Evolutionary conservation across 1,140 invertebrate species (phyloP), one percentile per base, ranked within the genome.

Genomic region (Lamellibrachia luymesi): DNA sequence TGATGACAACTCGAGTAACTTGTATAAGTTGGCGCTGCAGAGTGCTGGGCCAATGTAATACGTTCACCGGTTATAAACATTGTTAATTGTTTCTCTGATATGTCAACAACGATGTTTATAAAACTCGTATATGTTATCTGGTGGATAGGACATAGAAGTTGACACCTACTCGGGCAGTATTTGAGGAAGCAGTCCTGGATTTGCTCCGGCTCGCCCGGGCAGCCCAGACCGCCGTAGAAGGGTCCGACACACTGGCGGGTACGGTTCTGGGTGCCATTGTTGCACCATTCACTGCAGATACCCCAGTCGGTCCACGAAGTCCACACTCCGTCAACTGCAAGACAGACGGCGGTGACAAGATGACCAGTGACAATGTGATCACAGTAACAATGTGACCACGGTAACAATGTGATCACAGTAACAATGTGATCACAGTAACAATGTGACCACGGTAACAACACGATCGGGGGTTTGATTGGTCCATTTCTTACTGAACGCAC

Each of bases 291-390:
- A 91, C 91, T 93, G 93, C 93, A 93, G 27, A n/a, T 50, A 10
- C 38, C 27, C 93, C 93, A 93, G 13, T 93, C 90, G 27, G 90
- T 80, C 93, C 93, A 93, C 8, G 38, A 27, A 13, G 92, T 25
- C 91, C 92, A 93, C 38, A 52, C 91, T 10, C 93, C 90, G 51
- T 93, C 93, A 93, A 93, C 93, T 93, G 92, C 50, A 92, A n/a
- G 13, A 80, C 64, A 80, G 25, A 80, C 64, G 64, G 25, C 64
- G 64, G 17, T 80, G 64, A 80, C 52, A 6, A 56, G 6, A 13
- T 6, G 13, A 13, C 13, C 6, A 56, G 13, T 56, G 38, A 38
- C 38, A 38, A 38, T 38, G 38, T 38, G 38, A 38, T 38, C 38
- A 38, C 38, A 38, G 38, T 38, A 38, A 38, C 38, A 38, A 38